Evolutionary conservation across 2,113 vertebrate genomes (phyloP).

Genomic region (Pluvianellus socialis): DNA sequence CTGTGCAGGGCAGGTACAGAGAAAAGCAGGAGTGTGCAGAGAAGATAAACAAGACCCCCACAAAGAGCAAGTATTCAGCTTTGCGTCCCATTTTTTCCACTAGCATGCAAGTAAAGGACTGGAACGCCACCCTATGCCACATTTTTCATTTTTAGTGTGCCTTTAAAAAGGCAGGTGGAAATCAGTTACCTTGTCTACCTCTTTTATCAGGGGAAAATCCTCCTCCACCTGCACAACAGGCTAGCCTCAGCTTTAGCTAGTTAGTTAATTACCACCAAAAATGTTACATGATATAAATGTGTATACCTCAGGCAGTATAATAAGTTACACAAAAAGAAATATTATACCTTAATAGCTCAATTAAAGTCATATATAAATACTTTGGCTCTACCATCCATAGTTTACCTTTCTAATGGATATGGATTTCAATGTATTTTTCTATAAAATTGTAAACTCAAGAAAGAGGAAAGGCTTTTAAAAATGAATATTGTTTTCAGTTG

Average conservation of each 20-base stretch:
- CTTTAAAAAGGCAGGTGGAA: neutral
- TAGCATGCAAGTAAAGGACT: neutral
- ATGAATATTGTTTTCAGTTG: neutral
- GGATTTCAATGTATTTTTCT: neutral
- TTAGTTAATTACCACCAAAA: neutral
- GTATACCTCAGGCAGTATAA: neutral
- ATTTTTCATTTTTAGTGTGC: neutral
- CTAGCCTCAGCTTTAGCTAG: neutral
- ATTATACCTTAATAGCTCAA: neutral
- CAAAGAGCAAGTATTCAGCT: neutral
- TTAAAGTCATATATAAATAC: neutral
- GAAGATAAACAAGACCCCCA: neutral
- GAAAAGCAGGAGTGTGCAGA: neutral
- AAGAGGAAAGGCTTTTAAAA: neutral
- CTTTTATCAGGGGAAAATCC: neutral
- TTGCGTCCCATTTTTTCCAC: neutral
- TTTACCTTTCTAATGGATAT: neutral
- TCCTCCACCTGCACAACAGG: neutral
- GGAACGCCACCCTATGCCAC: neutral
- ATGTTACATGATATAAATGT: neutral
- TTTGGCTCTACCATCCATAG: neutral
- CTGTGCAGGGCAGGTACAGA: neutral
- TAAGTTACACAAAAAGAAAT: neutral
- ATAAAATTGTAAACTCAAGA: neutral
- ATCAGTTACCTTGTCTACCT: neutral